A percentile compares a stretch with the other conserved stretches of the same genome.
Conservation (phyloP, 2,888 invertebrate species). For the Crossocerus cetratus region DNA sequence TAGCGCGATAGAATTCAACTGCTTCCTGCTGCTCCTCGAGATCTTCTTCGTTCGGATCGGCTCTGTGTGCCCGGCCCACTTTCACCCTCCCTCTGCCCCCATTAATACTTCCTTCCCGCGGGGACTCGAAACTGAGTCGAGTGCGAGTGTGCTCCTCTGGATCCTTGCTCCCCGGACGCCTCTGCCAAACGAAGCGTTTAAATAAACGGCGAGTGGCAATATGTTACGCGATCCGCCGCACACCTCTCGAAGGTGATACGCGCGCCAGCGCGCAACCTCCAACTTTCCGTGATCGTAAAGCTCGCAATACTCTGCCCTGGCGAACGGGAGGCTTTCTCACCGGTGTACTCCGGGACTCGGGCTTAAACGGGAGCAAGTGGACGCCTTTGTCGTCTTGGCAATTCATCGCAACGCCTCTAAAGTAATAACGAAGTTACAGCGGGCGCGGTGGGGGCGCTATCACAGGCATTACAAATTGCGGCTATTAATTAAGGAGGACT, state of each 20-base stretch:
- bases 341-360: neutral
- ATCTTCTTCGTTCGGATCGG: too few species aligned
- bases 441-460: slow-evolving; percentile 1
- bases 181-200: too few species aligned
- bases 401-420: slow-evolving; percentile 27
- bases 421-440: slow-evolving; percentile 33
- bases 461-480: slow-evolving; percentile 25
- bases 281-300: neutral
- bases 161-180: too few species aligned
- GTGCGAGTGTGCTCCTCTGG: too few species aligned
- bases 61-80: too few species aligned
- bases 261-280: neutral
- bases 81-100: too few species aligned
- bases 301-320: neutral
- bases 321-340: neutral
- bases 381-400: slow-evolving; percentile 18
- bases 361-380: slow-evolving; percentile 10
- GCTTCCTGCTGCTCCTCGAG: too few species aligned
- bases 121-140: too few species aligned
- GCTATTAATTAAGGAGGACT: slow-evolving; percentile 24
- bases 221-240: too few species aligned
- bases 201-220: too few species aligned
- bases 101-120: too few species aligned
- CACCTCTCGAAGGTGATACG: neutral
- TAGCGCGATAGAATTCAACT: too few species aligned